Evolutionary conservation across 2,888 invertebrate species (phyloP).

Genomic region (Dexiosoma caninum): DNA sequence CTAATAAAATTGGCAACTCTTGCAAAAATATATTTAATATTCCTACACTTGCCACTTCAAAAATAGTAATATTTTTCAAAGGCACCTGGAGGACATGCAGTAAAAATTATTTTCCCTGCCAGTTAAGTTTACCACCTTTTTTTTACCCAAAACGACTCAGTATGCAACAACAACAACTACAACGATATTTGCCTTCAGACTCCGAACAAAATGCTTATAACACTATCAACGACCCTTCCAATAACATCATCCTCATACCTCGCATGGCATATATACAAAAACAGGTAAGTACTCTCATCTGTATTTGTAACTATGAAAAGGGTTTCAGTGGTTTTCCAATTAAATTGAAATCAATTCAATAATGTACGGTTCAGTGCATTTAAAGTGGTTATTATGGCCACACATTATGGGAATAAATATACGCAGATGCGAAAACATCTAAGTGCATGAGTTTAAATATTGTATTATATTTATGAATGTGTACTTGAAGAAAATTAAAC

Average conservation of each 20-base stretch:
- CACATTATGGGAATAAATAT: constrained; percentile 48
- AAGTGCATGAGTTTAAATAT: not conserved
- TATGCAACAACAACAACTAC: constrained; percentile 4
- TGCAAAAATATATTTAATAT: constrained; percentile 10
- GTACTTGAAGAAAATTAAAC: constrained; percentile 20
- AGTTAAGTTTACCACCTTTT: not conserved
- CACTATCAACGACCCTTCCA: not conserved
- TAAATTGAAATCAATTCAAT: constrained; percentile 75
- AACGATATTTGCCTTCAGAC: not conserved
- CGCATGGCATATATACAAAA: not conserved
- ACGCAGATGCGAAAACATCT: not conserved
- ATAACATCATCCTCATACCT: not conserved
- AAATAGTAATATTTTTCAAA: constrained; percentile 7
- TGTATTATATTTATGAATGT: not conserved
- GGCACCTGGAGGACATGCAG: not conserved
- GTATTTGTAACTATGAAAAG: constrained; percentile 39
- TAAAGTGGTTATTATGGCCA: constrained; percentile 73
- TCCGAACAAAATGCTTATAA: constrained; percentile 8
- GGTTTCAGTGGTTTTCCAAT: constrained; percentile 66
- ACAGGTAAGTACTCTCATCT: constrained; percentile 2
- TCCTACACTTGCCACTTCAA: not conserved
- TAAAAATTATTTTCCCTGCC: not conserved
- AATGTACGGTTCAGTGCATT: constrained; percentile 76
- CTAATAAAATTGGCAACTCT: constrained; percentile 8
- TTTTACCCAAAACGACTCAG: not conserved